These are phyloP conservation scores for Chloromyia formosa DNA, from an alignment of 2,888 invertebrate genomes.

Conservation along the genomic window DNA sequence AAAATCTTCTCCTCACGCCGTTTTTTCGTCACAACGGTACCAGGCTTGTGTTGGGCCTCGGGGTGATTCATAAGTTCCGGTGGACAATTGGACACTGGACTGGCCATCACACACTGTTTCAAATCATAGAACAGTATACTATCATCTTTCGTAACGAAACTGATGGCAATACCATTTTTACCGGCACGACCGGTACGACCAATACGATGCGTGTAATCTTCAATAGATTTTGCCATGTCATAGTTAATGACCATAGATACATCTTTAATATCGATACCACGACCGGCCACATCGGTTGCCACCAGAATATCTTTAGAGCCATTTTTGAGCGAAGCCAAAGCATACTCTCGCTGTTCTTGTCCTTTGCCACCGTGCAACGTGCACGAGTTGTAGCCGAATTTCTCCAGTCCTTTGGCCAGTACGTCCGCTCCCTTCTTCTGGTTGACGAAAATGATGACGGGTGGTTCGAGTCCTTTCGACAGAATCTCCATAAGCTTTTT, in stretches of 20 bases:
- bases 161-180: constrained; percentile 94
- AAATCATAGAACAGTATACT: constrained; percentile 94
- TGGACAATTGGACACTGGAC: constrained; percentile 94
- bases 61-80: constrained; percentile 98
- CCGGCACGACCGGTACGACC: constrained; percentile 99
- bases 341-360: constrained; percentile 98
- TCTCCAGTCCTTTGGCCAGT: constrained; percentile 94
- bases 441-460: constrained; percentile 99
- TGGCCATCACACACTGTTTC: constrained; percentile 87
- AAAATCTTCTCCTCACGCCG: constrained; percentile 94
- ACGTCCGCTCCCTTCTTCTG: constrained; percentile 99
- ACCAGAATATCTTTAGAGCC: constrained; percentile 98
- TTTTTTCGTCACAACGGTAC: constrained; percentile 93
- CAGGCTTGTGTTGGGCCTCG: constrained; percentile 97
- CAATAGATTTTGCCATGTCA: constrained; percentile 99
- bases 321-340: constrained; percentile 93
- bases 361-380: constrained; percentile 99
- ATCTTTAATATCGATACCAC: constrained; percentile 99
- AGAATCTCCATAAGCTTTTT: constrained; percentile 95
- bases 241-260: constrained; percentile 99
- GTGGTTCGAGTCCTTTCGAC: constrained; percentile 90
- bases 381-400: constrained; percentile 95
- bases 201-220: constrained; percentile 97
- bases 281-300: constrained; percentile 98
- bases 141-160: constrained; percentile 98